Base-by-base conservation (phyloP, 2,113 vertebrate species). In the Lampris incognitus region DNA sequence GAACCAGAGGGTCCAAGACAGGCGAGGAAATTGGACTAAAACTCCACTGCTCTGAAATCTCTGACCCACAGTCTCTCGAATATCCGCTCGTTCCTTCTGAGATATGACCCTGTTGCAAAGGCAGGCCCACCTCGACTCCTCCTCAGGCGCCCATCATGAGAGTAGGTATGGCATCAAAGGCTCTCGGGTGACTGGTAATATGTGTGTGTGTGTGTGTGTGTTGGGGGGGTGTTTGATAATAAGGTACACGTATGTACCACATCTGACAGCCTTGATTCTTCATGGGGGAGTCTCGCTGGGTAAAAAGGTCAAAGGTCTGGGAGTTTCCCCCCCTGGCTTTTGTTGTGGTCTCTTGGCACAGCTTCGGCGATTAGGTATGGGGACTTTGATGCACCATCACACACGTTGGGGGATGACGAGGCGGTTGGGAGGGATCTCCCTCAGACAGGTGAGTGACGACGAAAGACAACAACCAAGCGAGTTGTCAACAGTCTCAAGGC, bases 241-340 rank as follows among this genome's bases (percentile, higher is more conserved):
- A 68, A 79, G 40, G 65, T 65, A 66, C 79, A 87, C 64, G 71
- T 71, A 50, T 86, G 84, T 66, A 78, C 86, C 82, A 85, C 84
- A 86, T 88, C 81, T 87, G 73, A 86, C 71, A 49, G 62, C 70
- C 82, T 82, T 81, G 79, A 84, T 85, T 87, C 78, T 56, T 83
- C 71, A 57, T 37, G 56, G 69, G 76, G 77, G 69, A 84, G 65
- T 81, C 68, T 63, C 44, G 78, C 69, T 66, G 84, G 81, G 68
- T 65, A 79, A 24, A 78, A 49, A 71, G 67, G 84, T 92, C 85
- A 88, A 55, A 82, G 83, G 87, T 89, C 64, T 76, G 65, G 84
- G 76, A 78, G 84, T 91, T 89, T 74, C 85, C 85, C 87, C 39
- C 50, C 69, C 60, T 83, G 70, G 72, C 90, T 85, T 90, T 90